A percentile compares a stretch with the other conserved stretches of the same genome.
Conservation (phyloP, 1,140 invertebrate genomes). For the Maconellicoccus hirsutus region DNA sequence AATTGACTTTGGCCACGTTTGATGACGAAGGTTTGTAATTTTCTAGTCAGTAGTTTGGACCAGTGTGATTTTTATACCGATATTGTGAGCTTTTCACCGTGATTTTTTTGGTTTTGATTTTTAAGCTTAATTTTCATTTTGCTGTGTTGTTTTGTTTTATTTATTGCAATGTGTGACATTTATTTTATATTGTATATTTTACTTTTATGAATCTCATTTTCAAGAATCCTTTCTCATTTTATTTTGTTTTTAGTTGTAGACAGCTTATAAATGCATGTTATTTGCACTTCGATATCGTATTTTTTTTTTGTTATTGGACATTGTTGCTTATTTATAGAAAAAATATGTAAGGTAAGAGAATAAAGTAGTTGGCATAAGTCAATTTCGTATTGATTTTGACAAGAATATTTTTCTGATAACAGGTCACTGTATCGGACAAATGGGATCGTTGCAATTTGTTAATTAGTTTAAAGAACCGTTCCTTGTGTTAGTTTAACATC, state of each 20-base stretch:
- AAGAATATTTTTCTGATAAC: slow-evolving; percentile 27
- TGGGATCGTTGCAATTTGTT: slow-evolving; percentile 60
- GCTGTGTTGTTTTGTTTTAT: background rate
- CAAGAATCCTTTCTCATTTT: background rate
- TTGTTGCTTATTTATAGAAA: no score
- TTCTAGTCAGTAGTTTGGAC: background rate
- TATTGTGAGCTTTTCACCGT: background rate
- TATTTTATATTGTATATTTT: background rate
- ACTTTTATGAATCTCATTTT: background rate
- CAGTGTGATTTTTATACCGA: background rate
- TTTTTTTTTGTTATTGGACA: slow-evolving; percentile 11
- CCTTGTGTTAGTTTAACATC: background rate
- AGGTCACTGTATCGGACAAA: slow-evolving; percentile 58
- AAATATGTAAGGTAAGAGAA: no score
- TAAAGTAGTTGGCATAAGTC: no score
- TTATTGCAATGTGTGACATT: background rate
- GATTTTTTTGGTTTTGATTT: background rate
- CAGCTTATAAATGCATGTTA: background rate
- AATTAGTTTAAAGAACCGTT: slow-evolving; percentile 35
- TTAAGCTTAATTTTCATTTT: background rate
- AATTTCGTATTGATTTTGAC: no score
- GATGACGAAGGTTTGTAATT: slow-evolving; percentile 57
- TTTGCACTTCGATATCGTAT: background rate
- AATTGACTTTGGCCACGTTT: slow-evolving; percentile 75
- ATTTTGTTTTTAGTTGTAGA: slow-evolving; percentile 10